Conservation (phyloP, 2,888 invertebrate genomes). For the Plusia festucae region DNA sequence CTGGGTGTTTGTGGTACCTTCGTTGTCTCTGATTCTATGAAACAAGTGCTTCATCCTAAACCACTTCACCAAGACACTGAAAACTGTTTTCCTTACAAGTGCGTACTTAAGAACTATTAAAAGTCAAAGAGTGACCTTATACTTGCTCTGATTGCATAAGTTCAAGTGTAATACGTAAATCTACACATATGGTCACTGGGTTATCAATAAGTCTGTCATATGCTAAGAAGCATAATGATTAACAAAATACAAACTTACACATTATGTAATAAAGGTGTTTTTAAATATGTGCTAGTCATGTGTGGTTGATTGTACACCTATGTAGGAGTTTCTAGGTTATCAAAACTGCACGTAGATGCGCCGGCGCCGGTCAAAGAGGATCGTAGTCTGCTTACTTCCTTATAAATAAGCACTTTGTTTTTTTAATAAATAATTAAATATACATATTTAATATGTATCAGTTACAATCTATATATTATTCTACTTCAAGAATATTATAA, state of each 20-base stretch:
- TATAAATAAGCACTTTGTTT: too few species aligned
- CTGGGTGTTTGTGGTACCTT: too few species aligned
- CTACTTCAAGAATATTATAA: too few species aligned
- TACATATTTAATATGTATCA: too few species aligned
- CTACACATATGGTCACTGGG: not conserved
- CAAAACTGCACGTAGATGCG: not conserved
- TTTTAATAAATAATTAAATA: not conserved
- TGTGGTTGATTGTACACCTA: not conserved
- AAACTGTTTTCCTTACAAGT: too few species aligned
- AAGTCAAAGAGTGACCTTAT: slow-evolving; percentile 1
- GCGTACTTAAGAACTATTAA: not conserved
- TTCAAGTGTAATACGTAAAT: not conserved
- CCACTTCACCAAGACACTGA: too few species aligned
- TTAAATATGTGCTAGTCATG: not conserved
- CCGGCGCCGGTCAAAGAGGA: not conserved
- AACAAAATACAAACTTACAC: not conserved
- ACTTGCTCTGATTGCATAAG: not conserved
- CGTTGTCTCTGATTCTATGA: too few species aligned
- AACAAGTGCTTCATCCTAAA: too few species aligned
- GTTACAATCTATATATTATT: too few species aligned
- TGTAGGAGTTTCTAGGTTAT: slow-evolving; percentile 1
- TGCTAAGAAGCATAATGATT: not conserved
- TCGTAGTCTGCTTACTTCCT: not conserved
- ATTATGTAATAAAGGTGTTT: not conserved
- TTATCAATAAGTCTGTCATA: not conserved